Base-by-base conservation (phyloP, 2,113 vertebrate species). In the Isichthys henryi region DNA sequence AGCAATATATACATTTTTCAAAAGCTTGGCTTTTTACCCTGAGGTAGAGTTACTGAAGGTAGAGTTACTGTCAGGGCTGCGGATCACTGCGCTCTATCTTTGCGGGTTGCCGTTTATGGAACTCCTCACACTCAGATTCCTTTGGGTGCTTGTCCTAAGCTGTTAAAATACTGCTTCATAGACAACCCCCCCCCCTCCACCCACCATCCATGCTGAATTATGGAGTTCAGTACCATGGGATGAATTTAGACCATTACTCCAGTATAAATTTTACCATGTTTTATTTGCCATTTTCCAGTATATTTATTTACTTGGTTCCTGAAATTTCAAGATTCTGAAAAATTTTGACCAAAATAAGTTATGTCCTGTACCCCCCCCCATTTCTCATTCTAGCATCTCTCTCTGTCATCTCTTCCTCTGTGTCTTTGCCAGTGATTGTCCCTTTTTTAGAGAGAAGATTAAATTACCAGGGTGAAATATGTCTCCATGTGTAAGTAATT, bases 401-500 rank as follows among this genome's bases (percentile, higher is more conserved):
- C 85, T 46, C 87, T 91, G 82, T 89, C 91, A 91, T 86, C 45
- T 90, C 89, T 92, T 89, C 91, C 58, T 88, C 87, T 82, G 91
- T 87, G 92, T 86, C 83, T 86, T 86, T 86, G 45, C 83, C 48
- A 50, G 83, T 50, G 45, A 86, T 23, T 86, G 45, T 23, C 83
- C 83, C 83, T 86, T 31, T 86, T 86, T 80, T 70, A 70, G 62
- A 50, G 83, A 85, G 82, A 85, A 93, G 93, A 92, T 91, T 62
- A 86, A 92, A 92, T 92, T 92, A 89, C 85, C 6, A 2, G n/a
- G 52, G 82, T 89, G 83, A 93, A 93, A 93, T 91, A 86, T 91
- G 90, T 90, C 35, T 82, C 90, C 91, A 91, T 88, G 90, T 91
- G 90, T 89, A 62, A 90, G 91, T 91, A 91, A 93, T 93, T 88